These are phyloP conservation scores for Cynodonichthys magdalenae DNA, from an alignment of 2,797 vertebrate genomes.

Conservation along the genomic window DNA sequence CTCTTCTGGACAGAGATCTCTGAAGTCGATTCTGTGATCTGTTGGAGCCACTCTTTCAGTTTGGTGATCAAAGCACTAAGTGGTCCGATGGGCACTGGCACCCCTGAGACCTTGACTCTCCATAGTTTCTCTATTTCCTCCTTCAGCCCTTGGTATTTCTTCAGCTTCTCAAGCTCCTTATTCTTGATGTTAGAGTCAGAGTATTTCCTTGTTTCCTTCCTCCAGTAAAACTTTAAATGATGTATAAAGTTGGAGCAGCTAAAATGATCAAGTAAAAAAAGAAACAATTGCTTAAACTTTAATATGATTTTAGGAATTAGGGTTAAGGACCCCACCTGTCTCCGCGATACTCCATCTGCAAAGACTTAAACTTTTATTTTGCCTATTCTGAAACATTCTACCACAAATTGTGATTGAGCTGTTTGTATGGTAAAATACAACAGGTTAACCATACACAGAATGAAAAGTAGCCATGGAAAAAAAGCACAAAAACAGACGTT, in stretches of 20 bases:
- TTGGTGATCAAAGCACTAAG: too few species aligned
- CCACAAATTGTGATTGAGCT: constrained; percentile 8
- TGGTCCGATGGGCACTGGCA: too few species aligned
- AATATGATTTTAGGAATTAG: constrained; percentile 13
- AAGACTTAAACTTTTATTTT: constrained; percentile 12
- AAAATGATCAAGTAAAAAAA: constrained; percentile 5
- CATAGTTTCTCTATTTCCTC: too few species aligned
- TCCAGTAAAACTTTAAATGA: not conserved
- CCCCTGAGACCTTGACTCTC: too few species aligned
- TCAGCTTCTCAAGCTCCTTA: too few species aligned
- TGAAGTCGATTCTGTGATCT: too few species aligned
- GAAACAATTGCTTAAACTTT: constrained; percentile 14
- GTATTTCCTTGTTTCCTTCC: too few species aligned
- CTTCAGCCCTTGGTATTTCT: too few species aligned
- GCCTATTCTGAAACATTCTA: constrained; percentile 6
- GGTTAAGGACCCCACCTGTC: constrained; percentile 34
- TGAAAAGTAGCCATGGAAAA: not conserved
- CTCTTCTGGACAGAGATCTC: too few species aligned
- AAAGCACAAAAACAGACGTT: constrained; percentile 1
- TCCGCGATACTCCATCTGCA: not conserved
- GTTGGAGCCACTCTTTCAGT: too few species aligned
- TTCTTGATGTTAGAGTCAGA: too few species aligned
- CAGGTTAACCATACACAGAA: constrained; percentile 10
- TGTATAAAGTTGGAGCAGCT: not conserved
- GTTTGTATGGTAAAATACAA: constrained; percentile 8